These are phyloP conservation scores for roundworm (Caenorhabditis elegans) DNA, from an alignment of 1,140 invertebrate genomes.

Conservation along the genomic window DNA sequence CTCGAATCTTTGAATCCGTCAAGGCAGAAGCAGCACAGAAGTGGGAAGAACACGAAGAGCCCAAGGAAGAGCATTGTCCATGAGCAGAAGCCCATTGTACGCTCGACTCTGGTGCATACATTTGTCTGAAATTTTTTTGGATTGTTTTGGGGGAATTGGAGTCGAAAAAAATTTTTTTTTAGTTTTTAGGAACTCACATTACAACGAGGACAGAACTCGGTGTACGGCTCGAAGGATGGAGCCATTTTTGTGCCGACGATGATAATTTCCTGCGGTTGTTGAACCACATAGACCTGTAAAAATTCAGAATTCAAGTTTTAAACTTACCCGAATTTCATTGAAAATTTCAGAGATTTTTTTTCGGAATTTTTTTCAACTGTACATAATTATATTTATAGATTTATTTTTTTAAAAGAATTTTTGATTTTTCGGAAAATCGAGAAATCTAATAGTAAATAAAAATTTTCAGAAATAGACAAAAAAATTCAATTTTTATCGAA, in stretches of 20 bases:
- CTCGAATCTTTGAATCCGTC: background rate
- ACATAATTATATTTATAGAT: too few species aligned
- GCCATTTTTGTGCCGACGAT: background rate
- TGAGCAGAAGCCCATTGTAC: constrained; percentile 14
- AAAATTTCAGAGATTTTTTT: too few species aligned
- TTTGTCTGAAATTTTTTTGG: background rate
- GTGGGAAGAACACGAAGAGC: constrained; percentile 30
- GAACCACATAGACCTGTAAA: background rate
- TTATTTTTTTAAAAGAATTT: too few species aligned
- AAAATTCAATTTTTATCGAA: too few species aligned
- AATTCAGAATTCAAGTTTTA: too few species aligned
- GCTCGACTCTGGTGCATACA: background rate
- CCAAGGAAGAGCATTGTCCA: constrained; percentile 15
- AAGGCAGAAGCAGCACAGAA: constrained; percentile 29
- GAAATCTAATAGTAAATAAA: too few species aligned
- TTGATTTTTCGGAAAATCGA: too few species aligned
- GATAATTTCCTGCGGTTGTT: background rate
- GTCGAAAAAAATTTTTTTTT: too few species aligned
- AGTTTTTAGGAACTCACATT: background rate
- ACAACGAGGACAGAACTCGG: background rate
- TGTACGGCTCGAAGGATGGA: background rate
- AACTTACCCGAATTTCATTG: too few species aligned
- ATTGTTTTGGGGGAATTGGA: too few species aligned
- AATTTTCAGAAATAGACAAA: too few species aligned
- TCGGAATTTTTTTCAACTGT: too few species aligned